Evolutionary conservation across 2,797 vertebrate species (phyloP).

Genomic region (Aphelocoma californica): DNA sequence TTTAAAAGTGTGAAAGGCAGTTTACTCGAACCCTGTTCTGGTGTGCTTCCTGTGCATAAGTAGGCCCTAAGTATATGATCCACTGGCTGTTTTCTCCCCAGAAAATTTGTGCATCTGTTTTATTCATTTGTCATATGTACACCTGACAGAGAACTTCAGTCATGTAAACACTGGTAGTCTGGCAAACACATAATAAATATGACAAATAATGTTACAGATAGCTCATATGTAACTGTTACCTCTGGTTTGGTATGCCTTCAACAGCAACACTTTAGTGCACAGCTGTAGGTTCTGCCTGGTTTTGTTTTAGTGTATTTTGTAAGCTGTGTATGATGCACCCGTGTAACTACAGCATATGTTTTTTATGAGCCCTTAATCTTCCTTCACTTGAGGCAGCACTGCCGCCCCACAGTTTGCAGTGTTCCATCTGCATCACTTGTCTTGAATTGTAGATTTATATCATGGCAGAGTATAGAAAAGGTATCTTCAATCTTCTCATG

Average conservation of each 20-base stretch:
- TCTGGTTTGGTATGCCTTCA: not conserved
- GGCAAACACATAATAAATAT: not conserved
- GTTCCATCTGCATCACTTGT: constrained; percentile 9
- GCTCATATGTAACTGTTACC: not conserved
- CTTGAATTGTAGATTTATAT: not conserved
- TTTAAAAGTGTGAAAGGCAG: not conserved
- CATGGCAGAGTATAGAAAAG: not conserved
- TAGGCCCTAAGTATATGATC: not conserved
- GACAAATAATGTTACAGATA: not conserved
- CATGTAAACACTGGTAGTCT: not conserved
- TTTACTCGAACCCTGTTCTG: not conserved
- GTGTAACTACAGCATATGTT: not conserved
- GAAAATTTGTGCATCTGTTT: not conserved
- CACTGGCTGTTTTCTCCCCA: not conserved
- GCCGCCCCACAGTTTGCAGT: not conserved
- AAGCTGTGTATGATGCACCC: not conserved
- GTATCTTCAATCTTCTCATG: not conserved
- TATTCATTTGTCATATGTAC: not conserved
- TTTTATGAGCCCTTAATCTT: constrained; percentile 19
- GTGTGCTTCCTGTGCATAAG: not conserved
- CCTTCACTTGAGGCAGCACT: not conserved
- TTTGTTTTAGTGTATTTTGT: not conserved
- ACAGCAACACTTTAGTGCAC: not conserved
- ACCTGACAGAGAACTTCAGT: not conserved
- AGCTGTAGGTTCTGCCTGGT: not conserved